These are phyloP conservation scores for Manis pentadactyla DNA, from an alignment of 2,797 vertebrate species.

Conservation along the genomic window DNA sequence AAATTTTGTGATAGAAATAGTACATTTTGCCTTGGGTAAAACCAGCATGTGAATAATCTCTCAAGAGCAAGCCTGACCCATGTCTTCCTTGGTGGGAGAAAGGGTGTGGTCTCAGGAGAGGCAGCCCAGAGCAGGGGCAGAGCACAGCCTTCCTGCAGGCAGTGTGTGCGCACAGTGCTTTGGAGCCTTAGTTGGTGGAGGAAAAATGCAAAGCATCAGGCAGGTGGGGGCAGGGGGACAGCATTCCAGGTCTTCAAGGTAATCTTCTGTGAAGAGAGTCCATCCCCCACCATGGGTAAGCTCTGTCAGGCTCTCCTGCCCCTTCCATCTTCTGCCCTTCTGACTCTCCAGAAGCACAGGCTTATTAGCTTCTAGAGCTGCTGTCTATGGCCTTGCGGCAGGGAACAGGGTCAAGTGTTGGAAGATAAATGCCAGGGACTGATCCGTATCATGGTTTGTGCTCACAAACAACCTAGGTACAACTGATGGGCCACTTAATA, in stretches of 20 bases:
- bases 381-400: background rate
- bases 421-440: background rate
- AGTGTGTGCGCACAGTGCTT: background rate
- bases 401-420: background rate
- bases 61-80: background rate
- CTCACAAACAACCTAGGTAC: background rate
- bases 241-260: background rate
- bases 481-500: background rate
- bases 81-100: background rate
- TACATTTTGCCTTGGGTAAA: constrained; percentile 26
- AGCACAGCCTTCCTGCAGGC: background rate
- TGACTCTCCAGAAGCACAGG: background rate
- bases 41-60: background rate
- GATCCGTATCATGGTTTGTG: background rate
- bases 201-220: background rate
- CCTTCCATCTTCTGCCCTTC: background rate
- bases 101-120: background rate
- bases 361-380: background rate
- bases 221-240: background rate
- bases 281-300: no score
- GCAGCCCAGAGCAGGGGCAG: background rate
- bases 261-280: background rate
- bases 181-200: background rate
- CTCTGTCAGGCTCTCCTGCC: background rate
- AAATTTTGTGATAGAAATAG: constrained; percentile 47